Evolutionary conservation across 2,797 vertebrate genomes (phyloP).

Genomic region (Acropternis orthonyx): DNA sequence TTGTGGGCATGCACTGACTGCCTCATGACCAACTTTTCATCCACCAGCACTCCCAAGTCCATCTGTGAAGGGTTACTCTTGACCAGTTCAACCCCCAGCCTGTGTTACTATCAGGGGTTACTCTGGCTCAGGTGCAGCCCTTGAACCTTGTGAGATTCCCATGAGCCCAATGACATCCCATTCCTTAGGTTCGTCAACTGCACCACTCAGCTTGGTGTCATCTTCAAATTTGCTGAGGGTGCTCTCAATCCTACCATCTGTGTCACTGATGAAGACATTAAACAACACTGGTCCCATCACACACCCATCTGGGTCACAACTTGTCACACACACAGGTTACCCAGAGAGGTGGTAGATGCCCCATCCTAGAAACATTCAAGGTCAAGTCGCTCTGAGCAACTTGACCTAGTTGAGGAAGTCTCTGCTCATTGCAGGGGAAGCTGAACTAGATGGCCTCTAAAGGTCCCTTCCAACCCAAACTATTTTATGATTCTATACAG

Average conservation of each 20-base stretch:
- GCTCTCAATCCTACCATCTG: not conserved
- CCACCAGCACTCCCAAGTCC: not conserved
- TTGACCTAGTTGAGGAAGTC: not conserved
- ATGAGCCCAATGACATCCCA: not conserved
- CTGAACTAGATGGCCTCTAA: not conserved
- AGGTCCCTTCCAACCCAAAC: not conserved
- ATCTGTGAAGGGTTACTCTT: not conserved
- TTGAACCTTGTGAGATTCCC: not conserved
- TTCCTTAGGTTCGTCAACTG: not conserved
- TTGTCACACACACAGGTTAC: not conserved
- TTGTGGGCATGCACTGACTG: not conserved
- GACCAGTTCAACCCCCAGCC: too few species aligned
- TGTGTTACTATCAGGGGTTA: not conserved
- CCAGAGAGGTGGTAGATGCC: too few species aligned
- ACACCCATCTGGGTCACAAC: not conserved
- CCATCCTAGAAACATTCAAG: not conserved
- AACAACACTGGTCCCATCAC: not conserved
- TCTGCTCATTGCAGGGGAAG: not conserved
- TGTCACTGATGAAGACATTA: not conserved
- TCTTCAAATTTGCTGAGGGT: not conserved
- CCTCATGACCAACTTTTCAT: not conserved
- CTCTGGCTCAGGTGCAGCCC: not conserved
- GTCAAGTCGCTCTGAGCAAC: not conserved
- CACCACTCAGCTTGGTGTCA: not conserved
- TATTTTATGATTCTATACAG: not conserved